These are phyloP conservation scores for Gonocerus acuteangulatus DNA, from an alignment of 2,888 invertebrate genomes.

Conservation along the genomic window DNA sequence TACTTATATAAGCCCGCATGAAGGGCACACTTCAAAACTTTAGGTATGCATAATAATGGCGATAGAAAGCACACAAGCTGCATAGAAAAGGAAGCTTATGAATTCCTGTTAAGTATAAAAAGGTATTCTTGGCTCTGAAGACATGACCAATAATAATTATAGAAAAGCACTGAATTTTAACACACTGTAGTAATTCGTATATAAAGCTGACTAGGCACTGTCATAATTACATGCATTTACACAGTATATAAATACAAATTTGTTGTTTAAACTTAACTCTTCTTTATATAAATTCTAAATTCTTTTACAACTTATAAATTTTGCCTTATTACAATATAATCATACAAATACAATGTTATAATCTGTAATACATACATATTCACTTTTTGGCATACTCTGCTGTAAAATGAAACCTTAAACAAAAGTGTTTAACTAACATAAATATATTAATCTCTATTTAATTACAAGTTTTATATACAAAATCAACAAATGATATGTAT, in stretches of 20 bases:
- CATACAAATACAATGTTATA: slow-evolving; percentile 14
- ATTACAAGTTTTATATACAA: slow-evolving; percentile 8
- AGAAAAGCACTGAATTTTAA: slow-evolving; percentile 17
- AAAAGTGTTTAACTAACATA: slow-evolving; percentile 12
- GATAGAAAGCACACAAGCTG: slow-evolving; percentile 18
- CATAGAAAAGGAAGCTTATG: background rate
- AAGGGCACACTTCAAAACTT: no score
- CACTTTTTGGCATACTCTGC: slow-evolving; percentile 34
- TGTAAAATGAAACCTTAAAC: slow-evolving; percentile 25
- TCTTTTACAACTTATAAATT: slow-evolving; percentile 8
- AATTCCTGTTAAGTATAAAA: background rate
- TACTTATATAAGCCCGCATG: no score
- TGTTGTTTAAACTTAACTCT: slow-evolving; percentile 7
- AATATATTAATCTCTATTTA: slow-evolving; percentile 3
- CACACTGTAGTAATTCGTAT: slow-evolving; percentile 26
- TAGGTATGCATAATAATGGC: background rate
- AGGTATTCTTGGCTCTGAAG: background rate
- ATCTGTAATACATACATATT: slow-evolving; percentile 6
- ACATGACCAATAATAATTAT: background rate
- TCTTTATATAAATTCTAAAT: slow-evolving; percentile 14
- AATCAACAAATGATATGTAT: slow-evolving; percentile 23
- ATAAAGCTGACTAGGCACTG: slow-evolving; percentile 36
- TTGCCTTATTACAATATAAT: slow-evolving; percentile 6
- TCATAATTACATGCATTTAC: slow-evolving; percentile 25
- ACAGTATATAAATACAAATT: slow-evolving; percentile 22